A percentile compares a stretch with the other conserved stretches of the same genome.
Evolutionary conservation across 2,113 vertebrate genomes (phyloP).

Genomic region (Cephalopterus ornatus): DNA sequence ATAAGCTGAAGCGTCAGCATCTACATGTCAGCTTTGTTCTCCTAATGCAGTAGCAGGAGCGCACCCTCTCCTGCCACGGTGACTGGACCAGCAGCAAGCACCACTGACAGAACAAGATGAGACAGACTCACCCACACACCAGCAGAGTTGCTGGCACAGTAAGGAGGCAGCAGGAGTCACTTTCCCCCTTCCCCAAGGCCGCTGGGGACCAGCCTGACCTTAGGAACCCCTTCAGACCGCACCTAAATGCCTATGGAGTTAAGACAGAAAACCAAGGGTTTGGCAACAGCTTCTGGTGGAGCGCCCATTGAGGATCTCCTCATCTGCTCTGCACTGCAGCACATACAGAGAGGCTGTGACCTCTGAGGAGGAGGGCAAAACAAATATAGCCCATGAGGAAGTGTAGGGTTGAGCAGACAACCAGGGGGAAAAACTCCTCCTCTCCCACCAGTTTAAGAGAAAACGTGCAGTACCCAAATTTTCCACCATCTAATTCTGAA

Average conservation of each 20-base stretch:
- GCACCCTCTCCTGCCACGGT: neutral
- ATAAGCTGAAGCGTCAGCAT: neutral
- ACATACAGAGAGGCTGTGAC: neutral
- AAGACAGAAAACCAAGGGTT: neutral
- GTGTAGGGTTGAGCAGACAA: neutral
- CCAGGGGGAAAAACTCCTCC: neutral
- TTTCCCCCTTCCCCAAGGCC: neutral
- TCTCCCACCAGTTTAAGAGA: neutral
- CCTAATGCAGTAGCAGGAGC: neutral
- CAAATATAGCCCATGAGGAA: neutral
- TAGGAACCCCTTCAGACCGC: neutral
- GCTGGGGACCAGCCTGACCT: neutral
- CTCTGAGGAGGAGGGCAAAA: neutral
- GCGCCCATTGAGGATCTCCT: neutral
- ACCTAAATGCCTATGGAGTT: neutral
- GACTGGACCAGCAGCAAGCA: accelerated
- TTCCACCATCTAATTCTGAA: neutral
- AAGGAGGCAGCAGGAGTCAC: neutral
- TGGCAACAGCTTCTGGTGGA: neutral
- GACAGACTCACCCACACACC: neutral
- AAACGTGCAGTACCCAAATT: neutral
- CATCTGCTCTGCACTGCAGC: neutral
- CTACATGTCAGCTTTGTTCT: neutral
- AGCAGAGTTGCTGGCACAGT: neutral
- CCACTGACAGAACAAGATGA: neutral